Percentiles rank a stretch among this genome's conserved stretches.
These are phyloP conservation scores for Rhinoderma darwinii DNA, from an alignment of 2,113 vertebrate genomes.

Conservation along the genomic window DNA sequence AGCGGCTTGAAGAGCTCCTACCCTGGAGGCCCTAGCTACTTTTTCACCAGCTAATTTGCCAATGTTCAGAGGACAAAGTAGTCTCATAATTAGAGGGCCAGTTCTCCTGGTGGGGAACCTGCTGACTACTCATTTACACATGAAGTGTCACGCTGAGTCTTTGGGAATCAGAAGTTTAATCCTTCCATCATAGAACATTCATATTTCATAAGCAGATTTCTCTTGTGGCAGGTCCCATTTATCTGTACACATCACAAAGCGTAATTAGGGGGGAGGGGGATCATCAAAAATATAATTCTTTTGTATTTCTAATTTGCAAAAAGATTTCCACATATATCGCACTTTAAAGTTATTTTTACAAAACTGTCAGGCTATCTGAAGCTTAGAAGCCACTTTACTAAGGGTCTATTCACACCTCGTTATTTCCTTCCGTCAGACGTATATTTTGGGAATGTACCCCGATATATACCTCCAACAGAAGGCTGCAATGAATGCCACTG, in stretches of 20 bases:
- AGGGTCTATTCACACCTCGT: too few species aligned
- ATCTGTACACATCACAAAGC: neutral
- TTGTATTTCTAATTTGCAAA: neutral
- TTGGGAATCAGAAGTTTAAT: constrained; percentile 34
- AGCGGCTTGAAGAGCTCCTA: constrained; percentile 26
- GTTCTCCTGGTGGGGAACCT: constrained; percentile 44
- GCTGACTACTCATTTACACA: constrained; percentile 58
- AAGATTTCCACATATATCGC: neutral
- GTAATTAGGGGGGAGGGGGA: neutral
- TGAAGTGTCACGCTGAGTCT: constrained; percentile 44
- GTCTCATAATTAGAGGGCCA: constrained; percentile 53
- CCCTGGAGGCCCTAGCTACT: constrained; percentile 5
- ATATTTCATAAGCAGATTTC: constrained; percentile 54
- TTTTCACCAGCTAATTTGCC: constrained; percentile 49
- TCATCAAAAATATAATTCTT: neutral
- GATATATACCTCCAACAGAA: too few species aligned
- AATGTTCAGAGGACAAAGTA: constrained; percentile 52
- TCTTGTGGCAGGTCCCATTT: neutral
- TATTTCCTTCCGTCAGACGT: too few species aligned
- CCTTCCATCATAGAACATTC: constrained; percentile 40
- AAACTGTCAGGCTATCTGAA: neutral
- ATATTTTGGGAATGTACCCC: too few species aligned
- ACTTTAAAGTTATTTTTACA: neutral
- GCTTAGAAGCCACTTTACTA: neutral
- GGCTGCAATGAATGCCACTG: too few species aligned